Base-by-base conservation (phyloP, 2,113 vertebrate species). In the Pterocles gutturalis region DNA sequence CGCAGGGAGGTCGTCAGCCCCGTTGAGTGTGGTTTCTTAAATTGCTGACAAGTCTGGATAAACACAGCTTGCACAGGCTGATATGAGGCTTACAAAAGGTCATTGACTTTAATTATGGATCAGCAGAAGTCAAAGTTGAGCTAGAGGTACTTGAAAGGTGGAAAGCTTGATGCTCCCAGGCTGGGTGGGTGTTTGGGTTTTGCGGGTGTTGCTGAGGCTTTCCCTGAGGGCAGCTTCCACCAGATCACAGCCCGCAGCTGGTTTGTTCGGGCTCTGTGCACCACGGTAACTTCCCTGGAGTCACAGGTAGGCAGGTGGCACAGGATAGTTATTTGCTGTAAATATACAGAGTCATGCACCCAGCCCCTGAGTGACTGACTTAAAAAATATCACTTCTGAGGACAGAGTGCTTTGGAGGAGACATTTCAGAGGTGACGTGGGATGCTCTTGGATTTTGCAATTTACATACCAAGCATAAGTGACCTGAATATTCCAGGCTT, bases 1-100 rank as follows among this genome's bases (percentile, higher is more conserved):
- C 0, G 0, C 21, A 9, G 76, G 64, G 64, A 13, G 29, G 46
- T 17, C 90, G 85, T 10, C 95, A 87, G 89, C 65, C 80, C 73
- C 7, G 4, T 51, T 54, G 33, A 64, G 20, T 12, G 14, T 34
- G 72, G 45, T 36, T 84, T 87, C 73, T 86, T 25, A 33, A 89
- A 73, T n/a, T 69, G 83, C 77, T 87, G 88, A 90, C 90, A 94
- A 53, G 67, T 77, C 76, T 94, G 87, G 28, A 66, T 90, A 93
- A 92, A 87, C 81, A 87, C 25, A 67, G 53, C 41, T 62, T 70
- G 34, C 12, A 12, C 43, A 53, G 41, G 36, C 60, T 61, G 76
- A 49, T 82, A 69, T 57, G 93, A 73, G 60, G 83, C 67, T 96
- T 64, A 73, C 36, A 61, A 79, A 53, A 82, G 76, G 58, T 77